A percentile compares a stretch with the other conserved stretches of the same genome.
Conservation (phyloP, 1,140 invertebrate genomes). For the Drosophila melanica region DNA sequence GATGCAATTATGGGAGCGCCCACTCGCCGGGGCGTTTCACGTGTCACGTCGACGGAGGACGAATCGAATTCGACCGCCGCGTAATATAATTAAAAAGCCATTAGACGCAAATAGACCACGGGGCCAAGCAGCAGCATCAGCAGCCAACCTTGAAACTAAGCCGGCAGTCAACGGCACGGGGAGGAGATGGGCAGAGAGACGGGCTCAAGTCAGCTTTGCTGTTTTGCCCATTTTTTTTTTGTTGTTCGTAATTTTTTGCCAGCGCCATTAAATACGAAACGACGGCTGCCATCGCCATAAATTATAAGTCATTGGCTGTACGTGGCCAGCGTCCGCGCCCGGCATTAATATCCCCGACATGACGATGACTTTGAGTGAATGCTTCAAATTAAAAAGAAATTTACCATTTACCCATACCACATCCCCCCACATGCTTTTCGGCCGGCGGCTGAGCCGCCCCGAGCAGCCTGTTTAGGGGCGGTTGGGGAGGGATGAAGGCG, state of each 20-base stretch:
- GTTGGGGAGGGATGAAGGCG: slow-evolving; percentile 47
- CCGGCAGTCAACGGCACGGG: background rate
- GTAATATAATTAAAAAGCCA: slow-evolving; percentile 82
- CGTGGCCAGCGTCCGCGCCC: slow-evolving; percentile 16
- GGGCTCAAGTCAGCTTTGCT: slow-evolving; percentile 1
- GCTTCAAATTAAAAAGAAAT: slow-evolving; percentile 84
- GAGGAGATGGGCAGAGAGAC: background rate
- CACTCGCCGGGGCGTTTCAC: slow-evolving; percentile 2
- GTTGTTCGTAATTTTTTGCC: slow-evolving; percentile 33
- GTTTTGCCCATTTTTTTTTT: slow-evolving; percentile 17
- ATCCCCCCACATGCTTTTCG: slow-evolving; percentile 38
- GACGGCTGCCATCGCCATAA: slow-evolving; percentile 71
- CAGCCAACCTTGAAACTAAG: slow-evolving; percentile 66
- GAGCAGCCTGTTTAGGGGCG: background rate
- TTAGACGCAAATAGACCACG: slow-evolving; percentile 60
- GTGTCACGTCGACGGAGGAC: background rate
- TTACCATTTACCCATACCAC: slow-evolving; percentile 70
- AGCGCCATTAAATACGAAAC: slow-evolving; percentile 58
- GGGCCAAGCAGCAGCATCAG: background rate
- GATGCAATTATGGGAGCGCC: slow-evolving; percentile 69
- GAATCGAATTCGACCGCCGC: slow-evolving; percentile 64
- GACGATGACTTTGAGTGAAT: slow-evolving; percentile 83
- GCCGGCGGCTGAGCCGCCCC: slow-evolving; percentile 12
- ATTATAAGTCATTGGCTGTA: slow-evolving; percentile 79
- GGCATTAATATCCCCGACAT: slow-evolving; percentile 78